Evolutionary conservation across 2,797 vertebrate species (phyloP), one percentile per base, ranked within the genome.

Genomic region (Pogonophryne albipinna): DNA sequence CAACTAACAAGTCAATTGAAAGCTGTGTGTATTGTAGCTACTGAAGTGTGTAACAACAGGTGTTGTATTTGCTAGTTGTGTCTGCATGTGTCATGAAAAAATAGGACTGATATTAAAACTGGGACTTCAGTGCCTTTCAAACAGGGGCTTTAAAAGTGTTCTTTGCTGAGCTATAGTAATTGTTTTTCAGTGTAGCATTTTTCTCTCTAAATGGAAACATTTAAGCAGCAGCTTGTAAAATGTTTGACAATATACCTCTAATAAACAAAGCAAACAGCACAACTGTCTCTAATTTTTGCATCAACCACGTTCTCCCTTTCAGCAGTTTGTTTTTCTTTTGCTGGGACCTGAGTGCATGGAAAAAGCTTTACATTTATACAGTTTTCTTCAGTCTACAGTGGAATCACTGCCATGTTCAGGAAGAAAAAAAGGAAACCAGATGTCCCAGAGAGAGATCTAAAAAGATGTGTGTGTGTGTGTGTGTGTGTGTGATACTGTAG

Each of bases 231-330:
- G 90, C 91, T 93, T 95, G 91, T 93, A 93, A 89, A 92, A 92
- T 92, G 91, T 94, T 93, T 93, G 86, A 91, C 85, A 84, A 93
- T 93, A 93, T 94, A 93, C 91, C 93, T 94, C 93, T 89, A 94
- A 95, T 95, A 95, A 96, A 95, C 87, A 84, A 84, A 92, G 90
- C 89, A 90, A 93, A 86, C 88, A 85, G 84, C 76, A 88, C 42
- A 49, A 34, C 68, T 85, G 72, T 83, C 65, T 86, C 85, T 86
- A 85, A 65, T 82, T 70, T 70, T 74, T 62, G 23, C 14, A 34
- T 71, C 10, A 17, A 34, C 15, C 4, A 3, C 58, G 79, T 62
- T 20, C 6, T 50, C 3, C 44, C 44, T 74, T 51, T 19, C 70
- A 19, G 3, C 20, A 20, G 16, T 59, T 64, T 31, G 16, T 45